Base-by-base conservation (phyloP, 2,797 vertebrate genomes). In the Scolopax bukidnonensis region DNA sequence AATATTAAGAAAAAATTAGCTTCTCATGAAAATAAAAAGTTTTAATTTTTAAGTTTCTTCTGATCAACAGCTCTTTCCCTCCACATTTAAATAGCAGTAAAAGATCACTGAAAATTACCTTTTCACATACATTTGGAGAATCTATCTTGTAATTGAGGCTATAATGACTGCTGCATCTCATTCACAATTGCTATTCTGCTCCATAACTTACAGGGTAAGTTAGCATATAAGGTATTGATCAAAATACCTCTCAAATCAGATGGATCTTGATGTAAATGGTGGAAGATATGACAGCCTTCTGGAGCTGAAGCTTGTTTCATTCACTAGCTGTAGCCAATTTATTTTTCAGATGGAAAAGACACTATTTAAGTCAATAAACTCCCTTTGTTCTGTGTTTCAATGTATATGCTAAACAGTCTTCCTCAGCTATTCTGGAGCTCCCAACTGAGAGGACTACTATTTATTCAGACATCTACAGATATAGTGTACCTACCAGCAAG, bases 341-440 rank as follows among this genome's bases (percentile, higher is more conserved):
- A 27, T 53, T 60, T 92, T 24, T 25, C 64, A 24, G 25, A 61
- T 18, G 16, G 11, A 77, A 51, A 79, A 56, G 19, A 33, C 4
- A 6, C 18, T 48, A 45, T 83, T 38, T 36, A 67, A 50, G 89
- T 87, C 21, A 25, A 59, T 36, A 25, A 73, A 53, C 71, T 77
- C 4, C 12, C 9, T 7, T 32, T 48, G 4, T 68, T 83, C 40
- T 61, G 0, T 41, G 3, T 63, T 74, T 67, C 30, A 60, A 0
- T 53, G 13, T 51, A 43, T 67, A 19, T 59, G 6, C 20, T 56
- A 36, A 88, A 65, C 38, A 50, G 8, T 18, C 69, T 78, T 84
- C 86, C 1, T 78, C 51, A 25, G 11, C 12, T 28, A 10, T 71
- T 91, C 51, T 43, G 65, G 28, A 56, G 32, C 56, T 65, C 24